Percentiles rank a stretch among this genome's conserved stretches.
Evolutionary conservation across 2,888 invertebrate species (phyloP).

Genomic region (Halocaridina rubra): DNA sequence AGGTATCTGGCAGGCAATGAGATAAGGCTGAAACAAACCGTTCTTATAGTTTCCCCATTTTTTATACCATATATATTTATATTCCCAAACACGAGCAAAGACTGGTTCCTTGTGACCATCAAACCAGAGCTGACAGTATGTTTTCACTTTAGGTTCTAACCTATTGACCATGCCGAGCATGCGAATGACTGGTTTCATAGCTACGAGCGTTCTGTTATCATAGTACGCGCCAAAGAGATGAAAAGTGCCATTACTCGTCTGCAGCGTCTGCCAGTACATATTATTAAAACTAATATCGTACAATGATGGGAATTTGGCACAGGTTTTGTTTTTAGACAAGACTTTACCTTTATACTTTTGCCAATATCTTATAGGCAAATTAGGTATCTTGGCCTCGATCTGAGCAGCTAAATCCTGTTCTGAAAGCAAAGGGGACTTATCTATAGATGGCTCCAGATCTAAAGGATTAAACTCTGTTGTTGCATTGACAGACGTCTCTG

Average conservation of each 20-base stretch:
- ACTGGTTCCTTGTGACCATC: constrained; percentile 85
- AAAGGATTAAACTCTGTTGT: constrained; percentile 57
- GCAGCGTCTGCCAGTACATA: constrained; percentile 90
- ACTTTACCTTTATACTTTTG: constrained; percentile 83
- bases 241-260: constrained; percentile 86
- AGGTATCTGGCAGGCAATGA: constrained; percentile 89
- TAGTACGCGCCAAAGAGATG: constrained; percentile 91
- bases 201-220: constrained; percentile 78
- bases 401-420: constrained; percentile 73
- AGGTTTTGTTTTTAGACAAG: constrained; percentile 76
- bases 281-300: constrained; percentile 94
- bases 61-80: constrained; percentile 93
- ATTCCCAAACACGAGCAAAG: constrained; percentile 80
- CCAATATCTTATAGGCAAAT: constrained; percentile 88
- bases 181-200: constrained; percentile 83
- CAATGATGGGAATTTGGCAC: constrained; percentile 87
- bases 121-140: constrained; percentile 91
- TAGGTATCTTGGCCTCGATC: constrained; percentile 82
- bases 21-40: constrained; percentile 89
- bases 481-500: constrained; percentile 48
- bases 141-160: constrained; percentile 84
- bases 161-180: constrained; percentile 90
- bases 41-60: constrained; percentile 95
- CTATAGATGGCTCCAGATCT: constrained; percentile 74
- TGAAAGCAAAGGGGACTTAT: constrained; percentile 74